Conservation (phyloP, 2,797 vertebrate genomes). For the Morelia viridis region DNA sequence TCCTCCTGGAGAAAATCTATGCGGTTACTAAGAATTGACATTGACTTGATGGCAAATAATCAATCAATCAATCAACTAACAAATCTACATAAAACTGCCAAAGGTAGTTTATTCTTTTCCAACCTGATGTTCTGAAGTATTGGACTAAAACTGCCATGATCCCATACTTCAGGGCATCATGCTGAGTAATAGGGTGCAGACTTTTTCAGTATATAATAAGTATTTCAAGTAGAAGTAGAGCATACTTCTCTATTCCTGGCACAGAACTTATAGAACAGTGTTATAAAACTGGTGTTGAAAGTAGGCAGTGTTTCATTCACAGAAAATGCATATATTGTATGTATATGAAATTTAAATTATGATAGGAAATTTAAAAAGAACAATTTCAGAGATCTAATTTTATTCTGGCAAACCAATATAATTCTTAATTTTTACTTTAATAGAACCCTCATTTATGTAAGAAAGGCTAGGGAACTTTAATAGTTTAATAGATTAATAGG, state of each 20-base stretch:
- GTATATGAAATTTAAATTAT: not conserved
- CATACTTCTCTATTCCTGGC: not conserved
- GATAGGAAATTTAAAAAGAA: constrained; percentile 17
- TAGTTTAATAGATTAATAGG: not conserved
- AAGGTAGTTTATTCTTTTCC: not conserved
- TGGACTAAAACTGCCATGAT: not conserved
- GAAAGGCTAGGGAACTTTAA: not conserved
- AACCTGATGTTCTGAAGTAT: not conserved
- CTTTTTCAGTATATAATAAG: not conserved
- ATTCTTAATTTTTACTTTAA: constrained; percentile 28
- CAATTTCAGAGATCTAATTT: not conserved
- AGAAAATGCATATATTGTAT: not conserved
- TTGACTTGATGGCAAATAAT: not conserved
- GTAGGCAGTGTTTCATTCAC: not conserved
- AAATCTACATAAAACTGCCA: not conserved
- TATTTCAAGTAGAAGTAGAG: not conserved
- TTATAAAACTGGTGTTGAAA: not conserved
- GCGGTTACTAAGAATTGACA: not conserved
- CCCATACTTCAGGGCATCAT: not conserved
- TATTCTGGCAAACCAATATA: not conserved
- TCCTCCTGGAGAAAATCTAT: not conserved
- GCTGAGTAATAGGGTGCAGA: not conserved
- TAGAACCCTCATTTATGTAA: not conserved
- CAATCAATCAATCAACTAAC: not conserved
- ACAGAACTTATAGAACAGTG: constrained; percentile 1